Evolutionary conservation across 2,888 invertebrate genomes (phyloP).

Genomic region (Orchesellides sinensis): DNA sequence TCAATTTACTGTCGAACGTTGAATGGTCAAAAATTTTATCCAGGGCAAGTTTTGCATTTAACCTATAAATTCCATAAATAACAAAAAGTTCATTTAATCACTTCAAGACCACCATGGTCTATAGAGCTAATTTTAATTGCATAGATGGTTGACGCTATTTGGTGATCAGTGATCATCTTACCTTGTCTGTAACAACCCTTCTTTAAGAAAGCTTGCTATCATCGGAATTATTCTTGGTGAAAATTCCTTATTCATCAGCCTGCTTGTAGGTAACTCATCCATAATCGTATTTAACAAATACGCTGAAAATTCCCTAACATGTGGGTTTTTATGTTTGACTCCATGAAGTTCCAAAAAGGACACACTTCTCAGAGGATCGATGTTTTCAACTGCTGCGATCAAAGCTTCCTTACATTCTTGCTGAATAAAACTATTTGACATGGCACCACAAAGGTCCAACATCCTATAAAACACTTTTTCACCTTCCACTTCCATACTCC

Average conservation of each 20-base stretch:
- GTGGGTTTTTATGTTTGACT: constrained; percentile 41
- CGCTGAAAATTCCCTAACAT: constrained; percentile 41
- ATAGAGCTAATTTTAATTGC: too few relatives aligned
- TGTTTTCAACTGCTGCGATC: constrained; percentile 29
- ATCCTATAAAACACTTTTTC: constrained; percentile 37
- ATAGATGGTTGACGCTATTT: background rate
- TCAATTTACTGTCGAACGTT: constrained; percentile 38
- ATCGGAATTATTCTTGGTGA: constrained; percentile 41
- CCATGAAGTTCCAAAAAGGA: constrained; percentile 46
- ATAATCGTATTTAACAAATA: constrained; percentile 41
- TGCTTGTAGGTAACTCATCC: constrained; percentile 28
- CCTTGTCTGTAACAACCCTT: constrained; percentile 39
- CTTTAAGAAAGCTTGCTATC: constrained; percentile 36
- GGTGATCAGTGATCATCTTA: background rate
- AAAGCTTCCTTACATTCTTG: constrained; percentile 38
- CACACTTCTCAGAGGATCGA: constrained; percentile 38
- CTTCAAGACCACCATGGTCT: too few relatives aligned
- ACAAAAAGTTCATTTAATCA: background rate
- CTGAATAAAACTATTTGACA: constrained; percentile 46
- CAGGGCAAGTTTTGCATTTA: constrained; percentile 34
- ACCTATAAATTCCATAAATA: too few relatives aligned
- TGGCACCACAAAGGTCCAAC: constrained; percentile 39
- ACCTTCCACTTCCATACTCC: constrained; percentile 37
- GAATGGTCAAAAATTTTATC: constrained; percentile 48
- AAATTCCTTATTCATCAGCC: constrained; percentile 53